phyloP scores from a whole-genome alignment of 2,113 vertebrate species.

The Chloropsis hardwickii region DNA sequence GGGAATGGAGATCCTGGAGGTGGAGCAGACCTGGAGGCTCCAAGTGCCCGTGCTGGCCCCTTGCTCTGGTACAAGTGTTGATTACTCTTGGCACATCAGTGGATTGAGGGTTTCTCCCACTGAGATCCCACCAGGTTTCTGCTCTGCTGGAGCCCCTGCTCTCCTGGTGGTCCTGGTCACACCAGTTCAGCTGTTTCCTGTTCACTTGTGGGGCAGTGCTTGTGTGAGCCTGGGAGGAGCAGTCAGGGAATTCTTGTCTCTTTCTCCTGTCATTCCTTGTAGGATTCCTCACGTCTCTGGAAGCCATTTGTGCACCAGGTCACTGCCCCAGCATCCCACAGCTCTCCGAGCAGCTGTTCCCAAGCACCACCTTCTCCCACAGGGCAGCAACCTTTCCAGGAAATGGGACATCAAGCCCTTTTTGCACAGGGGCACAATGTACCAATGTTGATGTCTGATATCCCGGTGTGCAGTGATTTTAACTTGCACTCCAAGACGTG shows the following conservation, averaged over 20 bases:
- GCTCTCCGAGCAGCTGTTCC: not conserved
- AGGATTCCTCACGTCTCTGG: not conserved
- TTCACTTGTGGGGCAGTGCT: not conserved
- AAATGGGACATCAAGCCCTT: not conserved
- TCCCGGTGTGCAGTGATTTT: rapidly evolving
- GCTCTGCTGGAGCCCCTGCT: not conserved
- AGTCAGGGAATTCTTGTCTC: not conserved
- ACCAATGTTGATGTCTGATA: rapidly evolving
- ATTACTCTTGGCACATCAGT: not conserved
- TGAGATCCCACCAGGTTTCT: rapidly evolving
- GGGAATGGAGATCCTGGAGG: not conserved
- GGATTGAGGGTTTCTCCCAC: not conserved
- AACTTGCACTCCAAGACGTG: rapidly evolving
- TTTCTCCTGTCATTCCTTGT: not conserved
- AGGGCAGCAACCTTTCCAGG: not conserved
- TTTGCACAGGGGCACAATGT: rapidly evolving
- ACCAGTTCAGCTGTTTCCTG: not conserved
- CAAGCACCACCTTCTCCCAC: not conserved
- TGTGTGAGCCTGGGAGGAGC: not conserved
- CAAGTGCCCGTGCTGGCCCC: not conserved
- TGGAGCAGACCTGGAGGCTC: not conserved
- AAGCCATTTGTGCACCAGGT: not conserved
- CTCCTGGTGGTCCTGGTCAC: rapidly evolving
- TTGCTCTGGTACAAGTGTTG: not conserved
- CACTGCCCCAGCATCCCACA: not conserved